A percentile compares a stretch with the other conserved stretches of the same genome.
These are phyloP conservation scores for Neotoxoptera formosana DNA, from an alignment of 1,140 invertebrate genomes.

Conservation along the genomic window DNA sequence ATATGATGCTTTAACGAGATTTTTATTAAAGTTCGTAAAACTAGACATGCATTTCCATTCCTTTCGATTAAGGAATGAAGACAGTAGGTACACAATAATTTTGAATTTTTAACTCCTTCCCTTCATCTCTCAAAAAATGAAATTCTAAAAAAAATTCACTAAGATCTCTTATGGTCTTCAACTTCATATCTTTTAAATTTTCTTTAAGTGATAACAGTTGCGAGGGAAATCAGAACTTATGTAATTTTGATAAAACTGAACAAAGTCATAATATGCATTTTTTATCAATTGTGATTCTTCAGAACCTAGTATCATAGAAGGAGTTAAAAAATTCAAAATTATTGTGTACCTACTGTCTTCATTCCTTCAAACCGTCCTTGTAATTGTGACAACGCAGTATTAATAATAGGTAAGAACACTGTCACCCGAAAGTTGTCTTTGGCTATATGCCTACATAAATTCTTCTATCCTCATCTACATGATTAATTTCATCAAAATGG, in stretches of 20 bases:
- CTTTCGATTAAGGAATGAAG: not conserved
- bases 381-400: not conserved
- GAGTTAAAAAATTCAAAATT: slow-evolving; percentile 6
- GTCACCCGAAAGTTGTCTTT: no score
- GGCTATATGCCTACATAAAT: no score
- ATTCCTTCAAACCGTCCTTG: no score
- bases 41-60: no score
- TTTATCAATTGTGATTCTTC: not conserved
- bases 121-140: no score
- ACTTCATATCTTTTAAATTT: no score
- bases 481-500: not conserved
- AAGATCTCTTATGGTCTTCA: not conserved
- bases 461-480: not conserved
- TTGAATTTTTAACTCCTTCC: not conserved
- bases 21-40: no score
- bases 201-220: no score
- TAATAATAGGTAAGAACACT: no score
- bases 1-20: no score
- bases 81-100: not conserved
- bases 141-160: not conserved
- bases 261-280: not conserved
- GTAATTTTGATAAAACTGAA: not conserved
- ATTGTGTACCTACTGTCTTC: not conserved
- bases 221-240: no score
- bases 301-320: not conserved